phyloP scores from a whole-genome alignment of 1,140 invertebrate genomes.

The Pomacea maculata region DNA sequence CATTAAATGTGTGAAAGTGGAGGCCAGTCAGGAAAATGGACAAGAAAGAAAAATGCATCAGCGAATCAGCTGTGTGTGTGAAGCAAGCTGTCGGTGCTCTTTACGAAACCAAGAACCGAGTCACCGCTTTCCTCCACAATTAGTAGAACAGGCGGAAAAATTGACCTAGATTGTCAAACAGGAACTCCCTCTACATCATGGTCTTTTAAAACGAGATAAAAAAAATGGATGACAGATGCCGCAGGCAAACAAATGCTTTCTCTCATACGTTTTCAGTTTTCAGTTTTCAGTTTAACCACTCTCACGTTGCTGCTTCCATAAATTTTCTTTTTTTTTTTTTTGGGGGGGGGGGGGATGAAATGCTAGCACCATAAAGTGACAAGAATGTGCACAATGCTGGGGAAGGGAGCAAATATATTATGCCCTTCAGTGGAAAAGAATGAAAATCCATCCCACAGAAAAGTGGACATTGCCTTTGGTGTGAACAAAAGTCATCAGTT shows the following conservation, averaged over 20 bases:
- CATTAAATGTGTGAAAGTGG: constrained; percentile 40
- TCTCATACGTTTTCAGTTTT: no score
- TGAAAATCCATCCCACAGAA: constrained; percentile 14
- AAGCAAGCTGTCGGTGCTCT: neutral
- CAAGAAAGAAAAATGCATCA: neutral
- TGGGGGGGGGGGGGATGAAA: constrained; percentile 1
- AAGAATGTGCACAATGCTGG: neutral
- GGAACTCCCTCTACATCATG: neutral
- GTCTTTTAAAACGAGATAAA: no score
- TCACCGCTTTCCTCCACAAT: neutral
- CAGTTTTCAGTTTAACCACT: no score
- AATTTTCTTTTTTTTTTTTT: neutral
- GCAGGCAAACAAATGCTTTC: no score
- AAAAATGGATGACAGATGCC: no score
- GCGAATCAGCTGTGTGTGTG: neutral
- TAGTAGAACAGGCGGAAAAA: neutral
- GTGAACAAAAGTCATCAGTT: neutral
- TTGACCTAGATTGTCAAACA: neutral
- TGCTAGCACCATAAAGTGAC: constrained; percentile 15
- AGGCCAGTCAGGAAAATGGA: constrained; percentile 27
- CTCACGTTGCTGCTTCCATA: no score
- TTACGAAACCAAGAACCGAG: neutral
- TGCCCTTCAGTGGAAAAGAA: neutral
- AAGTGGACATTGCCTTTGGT: neutral
- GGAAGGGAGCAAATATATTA: constrained; percentile 5